Conservation (phyloP, 1,140 invertebrate genomes). For the Dryas iulia region DNA sequence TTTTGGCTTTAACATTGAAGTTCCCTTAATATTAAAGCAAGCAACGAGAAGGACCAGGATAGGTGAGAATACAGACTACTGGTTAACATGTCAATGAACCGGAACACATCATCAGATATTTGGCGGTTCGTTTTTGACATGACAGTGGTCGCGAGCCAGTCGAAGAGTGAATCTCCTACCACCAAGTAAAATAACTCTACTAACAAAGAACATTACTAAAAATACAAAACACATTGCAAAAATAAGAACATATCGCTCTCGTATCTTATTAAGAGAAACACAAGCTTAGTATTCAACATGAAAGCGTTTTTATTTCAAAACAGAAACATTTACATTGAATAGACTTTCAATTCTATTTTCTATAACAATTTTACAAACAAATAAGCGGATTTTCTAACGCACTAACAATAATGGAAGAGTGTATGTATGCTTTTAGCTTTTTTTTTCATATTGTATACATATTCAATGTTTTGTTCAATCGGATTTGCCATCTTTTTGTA, state of each 20-base stretch:
- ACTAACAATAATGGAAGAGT: slow-evolving; percentile 4
- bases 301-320: slow-evolving; percentile 15
- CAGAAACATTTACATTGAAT: background rate
- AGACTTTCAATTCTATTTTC: slow-evolving; percentile 4
- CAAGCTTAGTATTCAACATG: background rate
- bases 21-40: too few species aligned
- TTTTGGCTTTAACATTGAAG: too few species aligned
- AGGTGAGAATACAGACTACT: too few species aligned
- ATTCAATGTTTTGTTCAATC: background rate
- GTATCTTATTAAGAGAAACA: background rate
- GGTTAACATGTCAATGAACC: too few species aligned
- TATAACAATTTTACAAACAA: slow-evolving; percentile 15
- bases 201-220: too few species aligned
- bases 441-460: background rate
- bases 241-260: background rate
- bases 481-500: too few species aligned
- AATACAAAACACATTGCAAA: background rate
- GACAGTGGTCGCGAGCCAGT: too few species aligned
- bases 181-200: too few species aligned
- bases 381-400: slow-evolving; percentile 7
- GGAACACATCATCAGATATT: too few species aligned
- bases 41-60: too few species aligned
- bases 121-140: too few species aligned
- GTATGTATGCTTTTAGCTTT: background rate
- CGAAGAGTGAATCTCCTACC: too few species aligned